These are phyloP conservation scores for Drosophila bifasciata DNA, from an alignment of 1,140 invertebrate genomes.

Conservation along the genomic window DNA sequence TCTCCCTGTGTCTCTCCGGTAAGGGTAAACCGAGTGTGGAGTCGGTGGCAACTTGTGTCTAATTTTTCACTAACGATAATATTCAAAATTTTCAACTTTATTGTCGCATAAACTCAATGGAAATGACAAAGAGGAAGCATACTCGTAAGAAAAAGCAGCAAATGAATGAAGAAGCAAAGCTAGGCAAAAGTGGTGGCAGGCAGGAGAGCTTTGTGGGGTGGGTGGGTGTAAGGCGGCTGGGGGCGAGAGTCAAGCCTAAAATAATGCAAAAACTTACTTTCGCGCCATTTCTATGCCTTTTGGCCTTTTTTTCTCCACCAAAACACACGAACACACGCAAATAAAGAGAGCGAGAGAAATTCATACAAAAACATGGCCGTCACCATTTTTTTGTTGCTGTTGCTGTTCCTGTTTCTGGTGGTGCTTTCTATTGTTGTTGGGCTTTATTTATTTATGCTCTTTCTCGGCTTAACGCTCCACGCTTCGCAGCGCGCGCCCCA, in stretches of 20 bases:
- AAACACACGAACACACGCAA: conserved; percentile 17
- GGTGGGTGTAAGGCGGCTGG: too few relatives aligned
- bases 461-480: conserved; percentile 79
- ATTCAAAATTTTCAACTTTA: conserved; percentile 82
- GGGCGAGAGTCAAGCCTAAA: conserved; percentile 5
- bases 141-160: too few relatives aligned
- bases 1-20: conserved; percentile 11
- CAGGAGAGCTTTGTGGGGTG: too few relatives aligned
- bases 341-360: conserved; percentile 3
- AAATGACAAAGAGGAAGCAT: conserved; percentile 5
- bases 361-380: conserved; percentile 60
- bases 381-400: conserved; percentile 65
- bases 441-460: conserved; percentile 80
- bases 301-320: conserved; percentile 59
- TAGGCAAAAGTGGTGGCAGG: neutral
- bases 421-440: conserved; percentile 60
- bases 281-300: conserved; percentile 75
- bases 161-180: conserved; percentile 5
- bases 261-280: conserved; percentile 71
- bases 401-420: conserved; percentile 31
- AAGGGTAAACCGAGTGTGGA: conserved; percentile 6
- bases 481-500: conserved; percentile 55
- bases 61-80: conserved; percentile 82
- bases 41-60: conserved; percentile 60
- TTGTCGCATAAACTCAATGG: conserved; percentile 70